Percentiles rank a stretch among this genome's conserved stretches.
Conservation (phyloP, 2,113 vertebrate genomes). For the Ammodytes marinus region DNA sequence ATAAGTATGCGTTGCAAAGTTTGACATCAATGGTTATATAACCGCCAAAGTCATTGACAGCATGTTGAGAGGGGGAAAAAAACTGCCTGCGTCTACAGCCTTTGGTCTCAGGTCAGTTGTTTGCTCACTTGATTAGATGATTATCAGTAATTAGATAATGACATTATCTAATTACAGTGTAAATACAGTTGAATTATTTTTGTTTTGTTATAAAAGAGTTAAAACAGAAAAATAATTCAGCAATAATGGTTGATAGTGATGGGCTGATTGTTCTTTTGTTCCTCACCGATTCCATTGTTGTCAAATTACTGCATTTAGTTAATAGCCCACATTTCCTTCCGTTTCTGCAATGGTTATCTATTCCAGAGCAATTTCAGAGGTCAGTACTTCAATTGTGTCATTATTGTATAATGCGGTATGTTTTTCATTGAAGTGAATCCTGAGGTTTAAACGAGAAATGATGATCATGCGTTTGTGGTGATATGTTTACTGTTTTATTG, state of each 20-base stretch:
- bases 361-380: not conserved
- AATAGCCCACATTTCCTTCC: not conserved
- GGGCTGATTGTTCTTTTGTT: slow-evolving; percentile 12
- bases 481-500: not conserved
- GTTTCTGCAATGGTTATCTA: not conserved
- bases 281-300: not conserved
- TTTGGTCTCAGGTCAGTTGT: slow-evolving; percentile 49
- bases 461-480: not conserved
- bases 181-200: not conserved
- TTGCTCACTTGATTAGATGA: slow-evolving; percentile 57
- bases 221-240: slow-evolving; percentile 16
- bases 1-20: slow-evolving; percentile 70
- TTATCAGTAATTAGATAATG: slow-evolving; percentile 66
- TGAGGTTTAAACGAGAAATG: not conserved
- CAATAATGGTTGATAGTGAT: slow-evolving; percentile 16
- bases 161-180: slow-evolving; percentile 30
- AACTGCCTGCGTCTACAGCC: slow-evolving; percentile 34
- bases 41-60: slow-evolving; percentile 52
- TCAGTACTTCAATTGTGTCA: not conserved
- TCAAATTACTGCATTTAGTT: not conserved
- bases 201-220: not conserved
- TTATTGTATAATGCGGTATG: not conserved
- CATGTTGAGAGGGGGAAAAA: slow-evolving; percentile 28
- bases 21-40: slow-evolving; percentile 75
- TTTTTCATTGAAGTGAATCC: not conserved